Percentiles rank a stretch among this genome's conserved stretches.
phyloP scores from a whole-genome alignment of 2,888 invertebrate genomes.

The Polyommatus icarus region DNA sequence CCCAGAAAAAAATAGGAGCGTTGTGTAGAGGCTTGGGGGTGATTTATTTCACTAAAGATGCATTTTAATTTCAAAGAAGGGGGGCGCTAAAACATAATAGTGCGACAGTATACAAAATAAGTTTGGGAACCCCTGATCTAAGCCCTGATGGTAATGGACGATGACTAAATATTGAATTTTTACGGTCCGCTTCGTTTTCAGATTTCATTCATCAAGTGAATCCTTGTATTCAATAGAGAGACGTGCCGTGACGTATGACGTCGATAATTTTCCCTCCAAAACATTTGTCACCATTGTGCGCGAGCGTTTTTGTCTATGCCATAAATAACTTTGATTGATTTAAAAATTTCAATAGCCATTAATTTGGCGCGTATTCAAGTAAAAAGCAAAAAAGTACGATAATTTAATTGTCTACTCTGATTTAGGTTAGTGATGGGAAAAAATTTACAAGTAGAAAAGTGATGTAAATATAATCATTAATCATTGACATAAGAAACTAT shows the following conservation, averaged over 20 bases:
- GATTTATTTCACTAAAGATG: too few relatives aligned
- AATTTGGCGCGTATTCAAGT: not conserved
- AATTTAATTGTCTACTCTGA: too few relatives aligned
- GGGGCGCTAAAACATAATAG: too few relatives aligned
- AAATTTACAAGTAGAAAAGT: not conserved
- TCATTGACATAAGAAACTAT: too few relatives aligned
- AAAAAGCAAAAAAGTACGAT: not conserved
- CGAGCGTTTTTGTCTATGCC: conserved; percentile 2
- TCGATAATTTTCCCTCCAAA: conserved; percentile 28
- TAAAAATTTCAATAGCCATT: conserved; percentile 14
- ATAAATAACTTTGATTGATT: conserved; percentile 21
- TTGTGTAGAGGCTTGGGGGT: too few relatives aligned
- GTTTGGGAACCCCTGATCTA: too few relatives aligned
- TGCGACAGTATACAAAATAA: too few relatives aligned
- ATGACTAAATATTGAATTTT: not conserved
- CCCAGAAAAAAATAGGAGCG: too few relatives aligned
- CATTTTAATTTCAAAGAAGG: too few relatives aligned
- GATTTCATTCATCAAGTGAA: conserved; percentile 19
- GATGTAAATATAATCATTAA: too few relatives aligned
- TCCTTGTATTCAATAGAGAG: not conserved
- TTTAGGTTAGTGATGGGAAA: not conserved
- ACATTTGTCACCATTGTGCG: conserved; percentile 12
- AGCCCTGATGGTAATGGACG: too few relatives aligned
- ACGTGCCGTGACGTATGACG: conserved; percentile 12
- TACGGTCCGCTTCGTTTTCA: not conserved